Percentiles rank a stretch among this genome's conserved stretches.
Evolutionary conservation across 2,797 vertebrate genomes (phyloP).

Genomic region (Cuniculus paca): DNA sequence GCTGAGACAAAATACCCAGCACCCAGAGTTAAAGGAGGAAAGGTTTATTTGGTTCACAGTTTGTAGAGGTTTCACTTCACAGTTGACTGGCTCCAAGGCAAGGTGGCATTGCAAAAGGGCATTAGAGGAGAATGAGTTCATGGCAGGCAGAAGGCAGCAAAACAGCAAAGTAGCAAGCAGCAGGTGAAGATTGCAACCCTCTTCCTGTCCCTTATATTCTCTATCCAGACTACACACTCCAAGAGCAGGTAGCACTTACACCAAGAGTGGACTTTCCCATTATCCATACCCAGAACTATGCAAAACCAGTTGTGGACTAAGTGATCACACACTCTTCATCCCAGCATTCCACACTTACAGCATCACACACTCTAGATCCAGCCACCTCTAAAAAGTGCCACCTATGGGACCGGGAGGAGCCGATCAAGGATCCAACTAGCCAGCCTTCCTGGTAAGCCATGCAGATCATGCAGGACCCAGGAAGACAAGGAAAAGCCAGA

Average conservation of each 20-base stretch:
- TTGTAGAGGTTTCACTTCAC: neutral
- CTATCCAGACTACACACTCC: too few species aligned
- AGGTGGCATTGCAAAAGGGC: neutral
- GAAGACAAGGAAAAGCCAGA: too few species aligned
- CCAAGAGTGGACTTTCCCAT: neutral
- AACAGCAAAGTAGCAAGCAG: neutral
- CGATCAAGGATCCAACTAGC: too few species aligned
- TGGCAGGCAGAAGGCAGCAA: neutral
- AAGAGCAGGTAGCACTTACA: neutral
- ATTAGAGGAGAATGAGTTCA: neutral
- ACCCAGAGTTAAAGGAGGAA: neutral
- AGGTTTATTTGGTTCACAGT: neutral
- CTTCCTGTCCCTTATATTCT: neutral
- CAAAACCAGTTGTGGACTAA: neutral
- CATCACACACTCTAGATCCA: neutral
- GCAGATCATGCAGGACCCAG: too few species aligned
- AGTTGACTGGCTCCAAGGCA: neutral
- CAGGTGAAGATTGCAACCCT: neutral
- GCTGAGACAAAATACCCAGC: neutral
- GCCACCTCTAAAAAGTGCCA: neutral
- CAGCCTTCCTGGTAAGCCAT: too few species aligned
- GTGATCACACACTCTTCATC: neutral
- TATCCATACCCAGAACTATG: neutral
- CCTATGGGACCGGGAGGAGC: too few species aligned
- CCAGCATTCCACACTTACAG: neutral